Base-by-base conservation (phyloP, 2,888 invertebrate genomes). In the Dicyrtoma fusca region DNA sequence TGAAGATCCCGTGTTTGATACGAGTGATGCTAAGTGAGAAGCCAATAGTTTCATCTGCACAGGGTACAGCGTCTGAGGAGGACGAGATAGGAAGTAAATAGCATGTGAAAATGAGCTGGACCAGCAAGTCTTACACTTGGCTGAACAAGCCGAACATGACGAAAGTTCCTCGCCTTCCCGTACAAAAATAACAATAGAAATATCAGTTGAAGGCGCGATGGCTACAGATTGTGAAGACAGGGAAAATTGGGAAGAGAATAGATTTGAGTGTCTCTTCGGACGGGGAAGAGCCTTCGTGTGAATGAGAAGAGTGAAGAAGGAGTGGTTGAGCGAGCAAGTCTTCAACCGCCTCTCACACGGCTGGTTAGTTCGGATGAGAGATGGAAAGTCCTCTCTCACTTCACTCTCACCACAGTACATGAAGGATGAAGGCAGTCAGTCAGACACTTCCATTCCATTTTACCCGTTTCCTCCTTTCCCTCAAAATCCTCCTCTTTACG, bases 231-330 rank as follows among this genome's bases (percentile, higher is more conserved):
- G 21, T 21, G n/a, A 51, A 51, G 51, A 34, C 44, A 61, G 61
- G 6, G 5, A 57, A 57, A 57, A 61, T 61, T 61, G 61, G 61
- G 17, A 21, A 17, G 19, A 61, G 42, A 61, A 61, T 61, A 44
- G 44, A 61, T 61, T 44, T 57, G 57, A 57, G 57, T 57, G 25
- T 57, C 26, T 57, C 25, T 57, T 57, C 25, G 3, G 55, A 55
- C 8, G 34, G 34, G 23, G 3, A 23, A 55, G 55, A 55, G 34
- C 11, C 17, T 55, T 55, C 55, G 21, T 55, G 55, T 55, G 21
- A 55, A 55, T 55, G 55, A 55, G 55, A 26, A 55, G 23, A 55
- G 55, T 19, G 55, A 55, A 17, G 49, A 14, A 3, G 1, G 53
- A 10, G 19, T 53, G 53, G 53, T 21, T 53, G 53, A 53, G 53